Conservation (phyloP, 2,888 invertebrate species). For the Microlaimidae sp. region DNA sequence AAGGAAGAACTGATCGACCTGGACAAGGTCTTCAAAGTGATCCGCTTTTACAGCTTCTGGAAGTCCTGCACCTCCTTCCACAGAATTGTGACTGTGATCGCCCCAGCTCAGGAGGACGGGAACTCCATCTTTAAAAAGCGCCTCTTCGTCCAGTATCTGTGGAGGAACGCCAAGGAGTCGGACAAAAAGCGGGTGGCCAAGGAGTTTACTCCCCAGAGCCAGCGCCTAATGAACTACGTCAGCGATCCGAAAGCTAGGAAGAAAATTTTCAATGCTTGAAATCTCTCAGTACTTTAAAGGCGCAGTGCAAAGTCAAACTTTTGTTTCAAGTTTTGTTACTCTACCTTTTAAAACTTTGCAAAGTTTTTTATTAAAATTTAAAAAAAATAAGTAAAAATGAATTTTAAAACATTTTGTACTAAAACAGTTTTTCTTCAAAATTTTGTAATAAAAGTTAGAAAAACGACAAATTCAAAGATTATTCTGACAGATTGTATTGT, state of each 20-base stretch:
- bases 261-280: too few species aligned
- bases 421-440: too few species aligned
- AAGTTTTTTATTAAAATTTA: too few species aligned
- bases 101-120: slow-evolving; percentile 20
- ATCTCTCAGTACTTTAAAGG: too few species aligned
- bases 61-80: slow-evolving; percentile 34
- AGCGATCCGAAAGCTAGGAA: slow-evolving; percentile 25
- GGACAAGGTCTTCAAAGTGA: slow-evolving; percentile 22
- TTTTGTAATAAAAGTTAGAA: too few species aligned
- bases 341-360: too few species aligned
- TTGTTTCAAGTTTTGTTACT: too few species aligned
- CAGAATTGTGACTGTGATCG: slow-evolving; percentile 35
- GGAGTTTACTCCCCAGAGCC: slow-evolving; percentile 32
- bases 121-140: slow-evolving; percentile 25
- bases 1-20: slow-evolving; percentile 17
- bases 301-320: too few species aligned
- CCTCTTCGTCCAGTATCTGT: slow-evolving; percentile 32
- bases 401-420: too few species aligned
- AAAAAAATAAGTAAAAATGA: too few species aligned
- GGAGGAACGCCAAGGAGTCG: slow-evolving; percentile 32
- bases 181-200: slow-evolving; percentile 33
- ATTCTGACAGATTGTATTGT: too few species aligned
- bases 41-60: slow-evolving; percentile 35
- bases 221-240: slow-evolving; percentile 28
- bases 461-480: too few species aligned